Evolutionary conservation across 2,113 vertebrate species (phyloP), one percentile per base, ranked within the genome.

Genomic region (Xenus cinereus): DNA sequence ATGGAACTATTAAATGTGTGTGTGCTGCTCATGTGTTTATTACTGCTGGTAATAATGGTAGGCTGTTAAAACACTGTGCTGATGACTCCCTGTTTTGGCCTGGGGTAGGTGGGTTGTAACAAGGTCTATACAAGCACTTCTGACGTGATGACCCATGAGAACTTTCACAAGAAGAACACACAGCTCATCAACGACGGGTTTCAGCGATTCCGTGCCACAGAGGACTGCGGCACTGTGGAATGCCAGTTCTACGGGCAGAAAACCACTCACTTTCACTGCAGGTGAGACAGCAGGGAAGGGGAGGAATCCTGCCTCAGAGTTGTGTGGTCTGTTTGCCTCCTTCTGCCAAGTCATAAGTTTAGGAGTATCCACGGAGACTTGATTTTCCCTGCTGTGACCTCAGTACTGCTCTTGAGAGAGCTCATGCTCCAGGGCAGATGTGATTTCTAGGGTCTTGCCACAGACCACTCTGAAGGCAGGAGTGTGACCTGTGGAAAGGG

Each of bases 71-170:
- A 23, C 0, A 0, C 67, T 46, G 66, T 90, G 53, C 92, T 97
- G 92, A 97, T 60, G 15, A 37, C 43, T 82, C 17, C 50, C 84
- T 94, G 50, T 78, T 95, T 96, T 93, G 82, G 75, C 77, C 54
- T 72, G 89, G 71, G 88, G 45, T 97, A 99, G 99, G 99, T 99
- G 98, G 99, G 99, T 39, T 99, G 99, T 96, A 99, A 99, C 98
- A 99, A 99, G 98, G 99, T 99, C 96, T 99, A 99, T 85, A 99
- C 99, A 9, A 99, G 99, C 97, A 99, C 99, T 30, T 99, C 99
- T 0, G 99, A 99, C 1, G 99, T 99, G 94, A 99, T 99, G 99
- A 99, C 99, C 80, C 99, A 99, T 3, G 99, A 99, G 97, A 99
- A 99, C 98, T 99, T 99, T 95, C 99, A 99, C 96, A 99, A 99